phyloP scores from a whole-genome alignment of 64 coral and sea anemone species.

The Montipora efflorescens region DNA sequence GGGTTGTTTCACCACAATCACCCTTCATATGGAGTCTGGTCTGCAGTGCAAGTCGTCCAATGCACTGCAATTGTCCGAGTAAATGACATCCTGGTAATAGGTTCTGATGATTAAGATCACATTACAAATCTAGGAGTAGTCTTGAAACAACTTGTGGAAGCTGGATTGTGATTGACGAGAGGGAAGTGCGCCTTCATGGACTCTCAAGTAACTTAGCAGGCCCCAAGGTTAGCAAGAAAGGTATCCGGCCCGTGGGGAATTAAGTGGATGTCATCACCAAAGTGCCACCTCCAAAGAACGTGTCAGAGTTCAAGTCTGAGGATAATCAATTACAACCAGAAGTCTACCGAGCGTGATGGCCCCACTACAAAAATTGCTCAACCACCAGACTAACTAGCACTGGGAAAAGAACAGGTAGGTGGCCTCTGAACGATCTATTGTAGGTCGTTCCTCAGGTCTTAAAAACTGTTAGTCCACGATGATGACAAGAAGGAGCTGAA shows the following conservation, averaged over 20 bases:
- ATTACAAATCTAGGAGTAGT: background rate
- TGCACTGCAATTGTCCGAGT: background rate
- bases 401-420: no score
- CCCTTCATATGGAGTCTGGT: conserved; percentile 12
- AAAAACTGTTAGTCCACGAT: background rate
- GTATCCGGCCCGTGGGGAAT: no score
- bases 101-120: background rate
- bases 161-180: background rate
- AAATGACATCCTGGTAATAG: conserved; percentile 25
- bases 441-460: no score
- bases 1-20: conserved; percentile 10
- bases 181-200: background rate
- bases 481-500: background rate
- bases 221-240: no score
- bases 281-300: no score
- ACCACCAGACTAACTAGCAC: no score
- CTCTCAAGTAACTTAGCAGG: background rate
- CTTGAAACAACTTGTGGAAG: background rate
- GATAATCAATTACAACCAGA: no score
- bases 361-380: no score
- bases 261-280: no score
- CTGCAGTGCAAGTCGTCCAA: conserved; percentile 18
- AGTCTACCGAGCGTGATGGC: no score
- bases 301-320: no score
- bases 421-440: no score